These are phyloP conservation scores for Dromaius novaehollandiae DNA, from an alignment of 2,113 vertebrate genomes.

Conservation along the genomic window DNA sequence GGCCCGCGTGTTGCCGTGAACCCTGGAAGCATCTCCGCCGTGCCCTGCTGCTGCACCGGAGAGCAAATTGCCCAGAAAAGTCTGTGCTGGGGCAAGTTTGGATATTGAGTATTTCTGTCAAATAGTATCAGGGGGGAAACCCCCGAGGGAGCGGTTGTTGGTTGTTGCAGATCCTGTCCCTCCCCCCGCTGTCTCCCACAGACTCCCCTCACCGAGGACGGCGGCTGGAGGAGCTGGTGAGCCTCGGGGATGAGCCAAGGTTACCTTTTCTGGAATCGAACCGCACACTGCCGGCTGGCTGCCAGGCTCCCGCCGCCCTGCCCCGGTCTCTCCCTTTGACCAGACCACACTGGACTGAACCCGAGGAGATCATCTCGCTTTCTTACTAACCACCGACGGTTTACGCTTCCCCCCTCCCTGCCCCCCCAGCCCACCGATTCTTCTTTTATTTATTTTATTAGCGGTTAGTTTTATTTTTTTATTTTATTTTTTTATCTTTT, in stretches of 20 bases:
- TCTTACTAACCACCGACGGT: conserved; percentile 82
- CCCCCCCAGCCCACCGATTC: conserved; percentile 39
- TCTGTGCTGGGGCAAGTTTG: neutral
- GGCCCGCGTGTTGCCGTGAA: neutral
- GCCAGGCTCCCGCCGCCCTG: conserved; percentile 70
- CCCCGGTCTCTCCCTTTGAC: conserved; percentile 75
- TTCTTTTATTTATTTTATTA: conserved; percentile 83
- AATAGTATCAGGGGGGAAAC: fast-evolving
- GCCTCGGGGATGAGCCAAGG: conserved; percentile 75
- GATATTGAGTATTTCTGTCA: neutral
- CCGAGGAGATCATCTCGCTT: conserved; percentile 78
- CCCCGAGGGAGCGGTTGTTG: neutral
- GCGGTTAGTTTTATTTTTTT: conserved; percentile 75
- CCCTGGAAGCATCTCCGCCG: neutral
- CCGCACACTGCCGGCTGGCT: conserved; percentile 76
- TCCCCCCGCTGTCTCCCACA: conserved; percentile 40
- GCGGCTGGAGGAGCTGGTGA: conserved; percentile 75
- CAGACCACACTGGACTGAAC: conserved; percentile 77
- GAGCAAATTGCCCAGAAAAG: neutral
- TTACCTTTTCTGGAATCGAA: conserved; percentile 70
- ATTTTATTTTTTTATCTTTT: conserved; percentile 75
- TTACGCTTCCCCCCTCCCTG: conserved; percentile 58
- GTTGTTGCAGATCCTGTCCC: neutral
- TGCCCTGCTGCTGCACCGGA: neutral
- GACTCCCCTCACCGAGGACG: conserved; percentile 75